phyloP scores from a whole-genome alignment of 2,888 invertebrate genomes.

The Euzetes globulus region DNA sequence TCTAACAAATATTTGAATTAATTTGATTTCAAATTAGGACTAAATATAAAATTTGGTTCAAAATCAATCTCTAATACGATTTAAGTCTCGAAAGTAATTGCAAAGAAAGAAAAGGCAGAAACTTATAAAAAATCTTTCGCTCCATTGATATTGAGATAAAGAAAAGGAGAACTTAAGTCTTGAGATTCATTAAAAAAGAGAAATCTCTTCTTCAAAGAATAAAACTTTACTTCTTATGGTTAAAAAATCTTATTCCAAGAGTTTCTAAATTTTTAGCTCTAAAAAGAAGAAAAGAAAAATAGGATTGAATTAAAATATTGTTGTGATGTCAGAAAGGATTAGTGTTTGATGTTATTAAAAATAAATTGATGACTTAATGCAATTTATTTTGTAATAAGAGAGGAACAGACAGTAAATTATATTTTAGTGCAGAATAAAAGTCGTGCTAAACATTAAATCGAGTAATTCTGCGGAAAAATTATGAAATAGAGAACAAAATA shows the following conservation, averaged over 20 bases:
- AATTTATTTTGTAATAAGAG: slow-evolving; percentile 6
- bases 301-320: slow-evolving; percentile 8
- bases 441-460: not conserved
- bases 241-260: not conserved
- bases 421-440: no score
- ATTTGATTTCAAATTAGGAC: not conserved
- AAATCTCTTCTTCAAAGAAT: not conserved
- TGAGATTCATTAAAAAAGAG: not conserved
- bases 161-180: not conserved
- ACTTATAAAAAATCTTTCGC: not conserved
- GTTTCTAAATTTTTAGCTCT: not conserved
- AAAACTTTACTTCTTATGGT: not conserved
- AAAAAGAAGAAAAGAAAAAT: not conserved
- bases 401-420: not conserved
- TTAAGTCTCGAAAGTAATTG: not conserved
- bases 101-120: not conserved
- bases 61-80: not conserved
- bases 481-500: not conserved
- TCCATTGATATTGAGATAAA: slow-evolving; percentile 1
- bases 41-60: not conserved
- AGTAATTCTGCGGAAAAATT: not conserved
- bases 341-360: slow-evolving; percentile 9
- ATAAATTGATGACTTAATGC: slow-evolving; percentile 1
- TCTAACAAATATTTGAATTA: not conserved
- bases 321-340: not conserved